Base-by-base conservation (phyloP, 2,113 vertebrate genomes). In the Burhinus oedicnemus region DNA sequence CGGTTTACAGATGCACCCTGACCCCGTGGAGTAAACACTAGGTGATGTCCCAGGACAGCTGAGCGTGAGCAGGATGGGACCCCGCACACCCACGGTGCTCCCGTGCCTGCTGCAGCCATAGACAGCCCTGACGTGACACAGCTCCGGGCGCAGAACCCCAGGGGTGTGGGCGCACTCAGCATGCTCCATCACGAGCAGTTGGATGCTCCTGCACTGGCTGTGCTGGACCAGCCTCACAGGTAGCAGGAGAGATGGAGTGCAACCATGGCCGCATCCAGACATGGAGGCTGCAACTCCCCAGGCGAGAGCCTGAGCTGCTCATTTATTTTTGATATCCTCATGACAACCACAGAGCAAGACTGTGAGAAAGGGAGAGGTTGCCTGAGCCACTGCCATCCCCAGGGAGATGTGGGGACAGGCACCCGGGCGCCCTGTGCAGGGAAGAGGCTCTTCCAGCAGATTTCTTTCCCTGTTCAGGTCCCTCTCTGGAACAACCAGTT, bases 191-290 rank as follows among this genome's bases (percentile, higher is more conserved):
- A 8, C 8, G 0, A 26, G 29, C 68, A 2, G 15, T 5, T 0
- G 1, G 75, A 8, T 6, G 64, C 47, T 80, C 57, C 72, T 0
- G 0, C 3, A 0, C 47, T 26, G 30, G 14, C 29, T 2, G 15
- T 3, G 42, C 83, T 2, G 32, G 54, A 8, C 8, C 80, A 13
- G 58, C 52, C 22, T 21, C 77, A 2, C 0, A 3, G 23, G 9
- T 0, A 13, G 14, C 60, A 40, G 60, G 18, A 34, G 87, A 49
- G 44, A 38, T 0, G 1, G 64, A 5, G 26, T 0, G 32, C 1
- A 8, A 45, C 54, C 45, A 0, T 1, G 12, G 76, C 36, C 26
- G 0, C 78, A 4, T 52, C 51, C 79, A 27, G 58, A 64, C 76
- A 1, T 0, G 34, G 45, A 66, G 70, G 23, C 70, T 45, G 79